Conservation (phyloP, 1,140 invertebrate species). For the Trachymyrmex septentrionalis region DNA sequence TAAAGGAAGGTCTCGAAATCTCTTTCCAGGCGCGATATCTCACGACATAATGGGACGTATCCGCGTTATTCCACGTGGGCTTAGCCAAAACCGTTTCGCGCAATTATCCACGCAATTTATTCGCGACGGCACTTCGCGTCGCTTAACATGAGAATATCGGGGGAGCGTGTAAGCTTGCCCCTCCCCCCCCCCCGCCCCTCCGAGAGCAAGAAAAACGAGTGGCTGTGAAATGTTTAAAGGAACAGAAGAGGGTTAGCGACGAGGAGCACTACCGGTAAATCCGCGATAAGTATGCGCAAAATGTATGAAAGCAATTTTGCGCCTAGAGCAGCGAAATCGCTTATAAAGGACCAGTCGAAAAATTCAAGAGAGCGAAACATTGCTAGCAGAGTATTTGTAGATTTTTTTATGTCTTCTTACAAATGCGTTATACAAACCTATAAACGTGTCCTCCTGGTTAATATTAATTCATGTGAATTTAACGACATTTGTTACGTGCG, state of each 20-base stretch:
- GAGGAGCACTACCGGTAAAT: constrained; percentile 16
- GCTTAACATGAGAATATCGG: constrained; percentile 58
- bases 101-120: constrained; percentile 63
- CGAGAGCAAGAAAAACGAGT: constrained; percentile 36
- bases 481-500: background rate
- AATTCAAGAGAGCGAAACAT: background rate
- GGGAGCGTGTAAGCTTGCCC: constrained; percentile 1
- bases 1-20: constrained; percentile 22
- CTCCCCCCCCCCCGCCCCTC: too few relatives aligned
- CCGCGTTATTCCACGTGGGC: constrained; percentile 11
- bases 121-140: constrained; percentile 48
- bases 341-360: background rate
- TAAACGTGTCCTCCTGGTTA: background rate
- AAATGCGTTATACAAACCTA: background rate
- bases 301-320: constrained; percentile 53
- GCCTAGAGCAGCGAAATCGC: constrained; percentile 9
- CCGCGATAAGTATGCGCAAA: constrained; percentile 55
- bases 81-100: constrained; percentile 50
- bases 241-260: background rate
- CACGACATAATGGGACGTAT: constrained; percentile 50
- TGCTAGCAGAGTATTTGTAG: background rate
- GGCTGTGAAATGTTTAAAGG: constrained; percentile 50
- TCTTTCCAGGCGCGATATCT: constrained; percentile 25
- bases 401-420: background rate
- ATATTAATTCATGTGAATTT: background rate